Conservation (phyloP, 2,888 invertebrate genomes). For the Cataglyphis altisquamis region DNA sequence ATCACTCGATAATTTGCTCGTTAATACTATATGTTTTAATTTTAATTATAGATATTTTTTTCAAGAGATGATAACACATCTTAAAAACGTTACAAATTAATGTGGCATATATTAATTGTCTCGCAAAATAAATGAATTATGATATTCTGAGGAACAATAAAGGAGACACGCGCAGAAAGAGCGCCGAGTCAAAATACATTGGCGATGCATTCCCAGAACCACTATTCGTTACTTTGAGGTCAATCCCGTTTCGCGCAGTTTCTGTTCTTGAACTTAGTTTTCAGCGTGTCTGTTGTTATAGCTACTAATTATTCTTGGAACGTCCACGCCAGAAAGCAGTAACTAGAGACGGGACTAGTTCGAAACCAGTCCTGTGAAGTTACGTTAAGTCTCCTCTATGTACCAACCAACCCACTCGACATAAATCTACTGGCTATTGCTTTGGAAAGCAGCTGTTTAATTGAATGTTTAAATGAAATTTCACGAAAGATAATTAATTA, state of each 20-base stretch:
- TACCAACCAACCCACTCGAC: constrained; percentile 33
- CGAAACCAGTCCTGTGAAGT: constrained; percentile 59
- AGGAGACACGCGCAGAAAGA: background rate
- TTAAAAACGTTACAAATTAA: background rate
- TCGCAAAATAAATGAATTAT: background rate
- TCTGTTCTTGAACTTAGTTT: constrained; percentile 57
- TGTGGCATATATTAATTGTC: background rate
- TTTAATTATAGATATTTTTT: background rate
- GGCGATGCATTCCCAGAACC: constrained; percentile 40
- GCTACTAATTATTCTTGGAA: constrained; percentile 75
- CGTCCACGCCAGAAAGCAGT: constrained; percentile 45
- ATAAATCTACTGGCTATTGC: constrained; percentile 46
- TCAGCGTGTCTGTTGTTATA: constrained; percentile 56
- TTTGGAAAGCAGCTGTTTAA: constrained; percentile 15
- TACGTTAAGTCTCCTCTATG: constrained; percentile 52
- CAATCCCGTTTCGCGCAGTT: constrained; percentile 18
- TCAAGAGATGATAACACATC: background rate
- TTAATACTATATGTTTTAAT: background rate
- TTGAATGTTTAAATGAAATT: constrained; percentile 23
- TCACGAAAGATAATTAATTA: background rate
- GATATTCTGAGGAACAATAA: no score
- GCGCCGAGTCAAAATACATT: constrained; percentile 34
- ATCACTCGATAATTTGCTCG: background rate
- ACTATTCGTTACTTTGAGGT: constrained; percentile 50
- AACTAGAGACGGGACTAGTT: constrained; percentile 46